Evolutionary conservation across 2,888 invertebrate species (phyloP).

Genomic region (Allacma fusca): DNA sequence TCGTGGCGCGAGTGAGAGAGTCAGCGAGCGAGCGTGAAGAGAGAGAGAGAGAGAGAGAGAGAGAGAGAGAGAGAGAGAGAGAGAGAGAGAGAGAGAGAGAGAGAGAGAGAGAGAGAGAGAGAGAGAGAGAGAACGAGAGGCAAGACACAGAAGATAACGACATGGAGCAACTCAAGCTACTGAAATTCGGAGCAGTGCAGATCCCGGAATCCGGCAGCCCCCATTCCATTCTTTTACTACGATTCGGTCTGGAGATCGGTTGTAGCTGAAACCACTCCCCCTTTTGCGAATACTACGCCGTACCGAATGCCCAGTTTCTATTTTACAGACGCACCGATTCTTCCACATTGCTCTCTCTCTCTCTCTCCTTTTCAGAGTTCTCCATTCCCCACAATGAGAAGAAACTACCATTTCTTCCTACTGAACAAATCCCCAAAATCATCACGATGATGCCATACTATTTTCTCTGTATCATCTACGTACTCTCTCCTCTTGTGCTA

Average conservation of each 20-base stretch:
- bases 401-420: slow-evolving; percentile 36
- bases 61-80: slow-evolving; percentile 31
- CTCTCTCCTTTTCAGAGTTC: slow-evolving; percentile 35
- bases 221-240: slow-evolving; percentile 59
- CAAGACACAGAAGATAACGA: slow-evolving; percentile 38
- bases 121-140: slow-evolving; percentile 47
- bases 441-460: slow-evolving; percentile 40
- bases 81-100: slow-evolving; percentile 35
- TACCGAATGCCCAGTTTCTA: slow-evolving; percentile 36
- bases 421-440: slow-evolving; percentile 36
- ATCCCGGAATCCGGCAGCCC: slow-evolving; percentile 54
- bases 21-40: not conserved
- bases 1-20: slow-evolving; percentile 19
- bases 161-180: slow-evolving; percentile 43
- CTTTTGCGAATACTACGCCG: slow-evolving; percentile 48
- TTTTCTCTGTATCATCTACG: slow-evolving; percentile 13
- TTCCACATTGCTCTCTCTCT: slow-evolving; percentile 40
- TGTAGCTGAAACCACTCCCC: slow-evolving; percentile 60
- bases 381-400: slow-evolving; percentile 32
- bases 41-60: not conserved
- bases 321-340: slow-evolving; percentile 42
- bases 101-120: slow-evolving; percentile 39
- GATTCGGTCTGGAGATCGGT: slow-evolving; percentile 59
- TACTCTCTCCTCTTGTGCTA: not conserved
- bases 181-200: slow-evolving; percentile 48